These are phyloP conservation scores for Balearica regulorum DNA, from an alignment of 2,797 vertebrate genomes.

Conservation along the genomic window DNA sequence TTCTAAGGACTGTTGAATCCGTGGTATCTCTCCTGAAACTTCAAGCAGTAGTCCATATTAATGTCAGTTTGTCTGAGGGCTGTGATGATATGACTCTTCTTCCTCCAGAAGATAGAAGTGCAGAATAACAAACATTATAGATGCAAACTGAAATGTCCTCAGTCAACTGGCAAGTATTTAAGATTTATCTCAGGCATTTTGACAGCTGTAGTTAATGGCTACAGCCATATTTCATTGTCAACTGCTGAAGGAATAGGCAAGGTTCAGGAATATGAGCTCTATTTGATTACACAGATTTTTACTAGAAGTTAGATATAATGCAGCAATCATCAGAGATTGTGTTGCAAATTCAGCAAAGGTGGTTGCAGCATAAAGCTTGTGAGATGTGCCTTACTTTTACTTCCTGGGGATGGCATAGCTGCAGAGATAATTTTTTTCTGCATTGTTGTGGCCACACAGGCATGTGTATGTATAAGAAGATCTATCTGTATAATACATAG, in stretches of 20 bases:
- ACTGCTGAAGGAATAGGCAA: not conserved
- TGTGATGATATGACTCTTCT: not conserved
- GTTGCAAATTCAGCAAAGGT: not conserved
- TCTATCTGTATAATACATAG: not conserved
- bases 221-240: not conserved
- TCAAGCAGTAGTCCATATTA: not conserved
- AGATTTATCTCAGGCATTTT: not conserved
- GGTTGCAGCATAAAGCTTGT: not conserved
- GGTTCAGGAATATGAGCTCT: not conserved
- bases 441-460: not conserved
- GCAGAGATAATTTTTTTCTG: not conserved
- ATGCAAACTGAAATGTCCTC: not conserved
- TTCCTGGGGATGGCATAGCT: not conserved
- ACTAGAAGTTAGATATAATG: not conserved
- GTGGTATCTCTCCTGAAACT: not conserved
- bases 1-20: not conserved
- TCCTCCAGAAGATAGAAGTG: not conserved
- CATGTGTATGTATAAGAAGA: not conserved
- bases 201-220: not conserved
- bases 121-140: fast-evolving
- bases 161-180: not conserved
- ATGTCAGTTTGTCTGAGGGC: not conserved
- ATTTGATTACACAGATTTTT: not conserved
- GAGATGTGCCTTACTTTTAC: not conserved
- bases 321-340: not conserved